Evolutionary conservation across 2,113 vertebrate species (phyloP).

Genomic region (Scalopus aquaticus): DNA sequence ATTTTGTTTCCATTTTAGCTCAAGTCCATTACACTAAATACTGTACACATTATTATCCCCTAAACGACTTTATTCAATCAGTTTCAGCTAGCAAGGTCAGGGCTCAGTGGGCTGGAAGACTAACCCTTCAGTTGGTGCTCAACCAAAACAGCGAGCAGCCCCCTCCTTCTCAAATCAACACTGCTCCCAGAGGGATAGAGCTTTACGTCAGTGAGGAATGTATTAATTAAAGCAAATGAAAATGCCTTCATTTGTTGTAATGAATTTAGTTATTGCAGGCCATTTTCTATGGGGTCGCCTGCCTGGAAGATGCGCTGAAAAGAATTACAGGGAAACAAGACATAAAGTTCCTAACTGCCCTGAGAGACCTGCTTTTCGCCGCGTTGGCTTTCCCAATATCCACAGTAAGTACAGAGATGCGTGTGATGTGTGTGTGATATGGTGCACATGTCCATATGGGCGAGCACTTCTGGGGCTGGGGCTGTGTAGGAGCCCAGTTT

Average conservation of each 20-base stretch:
- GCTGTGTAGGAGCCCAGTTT: background rate
- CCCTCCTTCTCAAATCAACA: conserved; percentile 44
- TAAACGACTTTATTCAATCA: conserved; percentile 78
- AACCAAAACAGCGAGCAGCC: conserved; percentile 30
- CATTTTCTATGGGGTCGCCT: conserved; percentile 85
- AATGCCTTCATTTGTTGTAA: conserved; percentile 84
- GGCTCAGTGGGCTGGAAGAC: conserved; percentile 74
- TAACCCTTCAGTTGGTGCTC: conserved; percentile 60
- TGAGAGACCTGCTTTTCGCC: conserved; percentile 86
- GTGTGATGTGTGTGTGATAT: background rate
- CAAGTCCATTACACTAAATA: conserved; percentile 72
- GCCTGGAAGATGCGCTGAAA: conserved; percentile 84
- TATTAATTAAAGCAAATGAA: conserved; percentile 85
- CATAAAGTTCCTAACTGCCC: conserved; percentile 80
- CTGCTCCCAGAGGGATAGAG: conserved; percentile 68
- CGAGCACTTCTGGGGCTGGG: background rate
- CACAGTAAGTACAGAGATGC: conserved; percentile 80
- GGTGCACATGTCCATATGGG: too few relatives aligned
- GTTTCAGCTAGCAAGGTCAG: conserved; percentile 75
- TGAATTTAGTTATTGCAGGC: conserved; percentile 88
- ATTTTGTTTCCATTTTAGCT: conserved; percentile 72
- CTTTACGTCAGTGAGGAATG: conserved; percentile 72
- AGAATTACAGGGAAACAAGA: conserved; percentile 81
- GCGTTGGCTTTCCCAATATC: conserved; percentile 85
- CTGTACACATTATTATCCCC: conserved; percentile 74